A percentile compares a stretch with the other conserved stretches of the same genome.
Conservation (phyloP, 1,140 invertebrate genomes). For the Drosophila miranda region DNA sequence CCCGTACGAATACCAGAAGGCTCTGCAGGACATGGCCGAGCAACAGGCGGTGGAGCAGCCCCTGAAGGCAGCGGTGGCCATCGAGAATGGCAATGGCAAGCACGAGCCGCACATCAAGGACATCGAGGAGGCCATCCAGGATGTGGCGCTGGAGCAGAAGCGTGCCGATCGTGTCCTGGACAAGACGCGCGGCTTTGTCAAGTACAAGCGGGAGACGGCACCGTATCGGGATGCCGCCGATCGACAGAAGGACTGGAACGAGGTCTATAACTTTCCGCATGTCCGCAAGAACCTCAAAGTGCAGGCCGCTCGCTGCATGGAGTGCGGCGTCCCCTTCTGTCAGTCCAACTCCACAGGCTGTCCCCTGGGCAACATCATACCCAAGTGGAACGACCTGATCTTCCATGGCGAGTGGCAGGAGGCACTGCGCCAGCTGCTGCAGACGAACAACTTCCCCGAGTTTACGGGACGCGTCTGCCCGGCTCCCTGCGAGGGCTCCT, state of each 20-base stretch:
- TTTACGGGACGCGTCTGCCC: constrained; percentile 99
- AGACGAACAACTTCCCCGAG: constrained; percentile 99
- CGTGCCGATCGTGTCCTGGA: constrained; percentile 92
- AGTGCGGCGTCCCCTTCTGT: constrained; percentile 99
- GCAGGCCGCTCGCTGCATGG: constrained; percentile 99
- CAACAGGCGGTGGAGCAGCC: constrained; percentile 83
- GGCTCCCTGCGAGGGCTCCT: constrained; percentile 99
- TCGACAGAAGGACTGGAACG: constrained; percentile 96
- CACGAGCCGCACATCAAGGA: constrained; percentile 86
- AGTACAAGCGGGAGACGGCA: constrained; percentile 94
- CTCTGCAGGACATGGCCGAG: constrained; percentile 89
- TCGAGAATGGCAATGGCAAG: constrained; percentile 83
- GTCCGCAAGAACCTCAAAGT: constrained; percentile 94
- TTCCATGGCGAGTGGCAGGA: constrained; percentile 98
- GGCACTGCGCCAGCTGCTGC: constrained; percentile 96
- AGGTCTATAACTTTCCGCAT: constrained; percentile 95
- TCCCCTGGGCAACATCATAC: constrained; percentile 99
- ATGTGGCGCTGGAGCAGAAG: constrained; percentile 89
- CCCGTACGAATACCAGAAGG: constrained; percentile 98
- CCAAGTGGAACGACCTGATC: constrained; percentile 99
- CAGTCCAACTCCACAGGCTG: constrained; percentile 96
- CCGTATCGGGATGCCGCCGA: constrained; percentile 93
- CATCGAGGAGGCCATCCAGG: constrained; percentile 93
- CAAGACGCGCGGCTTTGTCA: constrained; percentile 97
- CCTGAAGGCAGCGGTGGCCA: constrained; percentile 69